A percentile compares a stretch with the other conserved stretches of the same genome.
These are phyloP conservation scores for Cremastinae sp. DNA, from an alignment of 2,888 invertebrate genomes.

Conservation along the genomic window DNA sequence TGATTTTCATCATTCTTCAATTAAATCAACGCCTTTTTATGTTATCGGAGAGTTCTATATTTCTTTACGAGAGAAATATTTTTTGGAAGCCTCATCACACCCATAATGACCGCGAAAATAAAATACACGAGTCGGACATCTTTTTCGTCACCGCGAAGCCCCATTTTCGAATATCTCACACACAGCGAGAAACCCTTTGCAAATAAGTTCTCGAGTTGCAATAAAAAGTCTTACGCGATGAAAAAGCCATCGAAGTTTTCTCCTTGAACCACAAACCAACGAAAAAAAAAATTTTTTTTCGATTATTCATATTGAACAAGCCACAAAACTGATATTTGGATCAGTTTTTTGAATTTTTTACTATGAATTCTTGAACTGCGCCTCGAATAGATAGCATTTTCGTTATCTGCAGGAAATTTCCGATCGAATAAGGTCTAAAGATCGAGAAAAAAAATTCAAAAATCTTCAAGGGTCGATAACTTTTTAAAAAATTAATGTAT, in stretches of 20 bases:
- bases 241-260: constrained; percentile 12
- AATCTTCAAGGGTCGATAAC: too few species aligned
- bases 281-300: neutral
- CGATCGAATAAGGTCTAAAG: too few species aligned
- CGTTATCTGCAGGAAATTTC: too few species aligned
- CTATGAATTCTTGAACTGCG: too few species aligned
- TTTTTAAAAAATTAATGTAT: too few species aligned
- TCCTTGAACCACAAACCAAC: neutral
- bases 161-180: neutral
- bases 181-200: neutral
- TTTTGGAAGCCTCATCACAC: constrained; percentile 2
- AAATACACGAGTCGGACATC: constrained; percentile 16
- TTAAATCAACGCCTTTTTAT: constrained; percentile 40
- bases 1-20: constrained; percentile 22
- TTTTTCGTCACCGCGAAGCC: constrained; percentile 8
- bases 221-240: neutral
- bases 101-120: neutral
- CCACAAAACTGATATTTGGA: too few species aligned
- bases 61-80: constrained; percentile 4
- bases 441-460: too few species aligned
- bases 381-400: too few species aligned
- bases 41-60: constrained; percentile 1
- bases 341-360: too few species aligned
- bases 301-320: too few species aligned
- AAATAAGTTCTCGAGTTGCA: constrained; percentile 9